These are phyloP conservation scores for Elgonia sp. DNA, from an alignment of 2,888 invertebrate genomes.

Conservation along the genomic window DNA sequence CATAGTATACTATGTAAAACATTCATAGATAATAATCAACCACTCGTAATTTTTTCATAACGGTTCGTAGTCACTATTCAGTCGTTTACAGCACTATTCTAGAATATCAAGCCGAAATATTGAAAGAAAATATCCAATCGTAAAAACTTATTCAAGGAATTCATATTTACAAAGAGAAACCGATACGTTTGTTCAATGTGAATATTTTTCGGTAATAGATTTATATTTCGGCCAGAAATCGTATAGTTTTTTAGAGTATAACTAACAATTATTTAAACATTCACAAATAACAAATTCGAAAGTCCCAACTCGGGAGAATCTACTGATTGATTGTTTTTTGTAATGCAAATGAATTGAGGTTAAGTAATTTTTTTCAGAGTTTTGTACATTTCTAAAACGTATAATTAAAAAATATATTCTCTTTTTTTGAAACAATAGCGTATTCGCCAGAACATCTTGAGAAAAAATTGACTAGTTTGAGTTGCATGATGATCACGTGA, in stretches of 20 bases:
- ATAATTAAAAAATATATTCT: slow-evolving; percentile 33
- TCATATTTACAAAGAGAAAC: not conserved
- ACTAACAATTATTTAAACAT: slow-evolving; percentile 64
- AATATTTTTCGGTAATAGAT: not conserved
- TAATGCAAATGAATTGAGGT: slow-evolving; percentile 11
- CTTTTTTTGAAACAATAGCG: slow-evolving; percentile 37
- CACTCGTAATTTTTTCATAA: slow-evolving; percentile 31
- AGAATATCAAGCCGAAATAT: slow-evolving; percentile 39
- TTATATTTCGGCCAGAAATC: not conserved
- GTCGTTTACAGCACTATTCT: slow-evolving; percentile 59
- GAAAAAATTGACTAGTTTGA: no score
- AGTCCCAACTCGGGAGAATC: slow-evolving; percentile 36
- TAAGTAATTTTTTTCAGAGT: slow-evolving; percentile 1
- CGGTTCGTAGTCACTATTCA: slow-evolving; percentile 57
- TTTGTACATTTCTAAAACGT: slow-evolving; percentile 53
- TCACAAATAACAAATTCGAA: slow-evolving; percentile 27
- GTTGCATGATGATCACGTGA: no score
- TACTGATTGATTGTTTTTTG: slow-evolving; percentile 31
- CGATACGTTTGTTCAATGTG: not conserved
- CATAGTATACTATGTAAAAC: slow-evolving; percentile 44
- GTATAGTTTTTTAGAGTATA: slow-evolving; percentile 1
- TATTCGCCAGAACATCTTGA: slow-evolving; percentile 9
- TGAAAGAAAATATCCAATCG: not conserved
- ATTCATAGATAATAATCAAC: slow-evolving; percentile 50
- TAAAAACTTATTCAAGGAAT: not conserved